Base-by-base conservation (phyloP, 2,888 invertebrate genomes). In the Drosophila limbata region DNA sequence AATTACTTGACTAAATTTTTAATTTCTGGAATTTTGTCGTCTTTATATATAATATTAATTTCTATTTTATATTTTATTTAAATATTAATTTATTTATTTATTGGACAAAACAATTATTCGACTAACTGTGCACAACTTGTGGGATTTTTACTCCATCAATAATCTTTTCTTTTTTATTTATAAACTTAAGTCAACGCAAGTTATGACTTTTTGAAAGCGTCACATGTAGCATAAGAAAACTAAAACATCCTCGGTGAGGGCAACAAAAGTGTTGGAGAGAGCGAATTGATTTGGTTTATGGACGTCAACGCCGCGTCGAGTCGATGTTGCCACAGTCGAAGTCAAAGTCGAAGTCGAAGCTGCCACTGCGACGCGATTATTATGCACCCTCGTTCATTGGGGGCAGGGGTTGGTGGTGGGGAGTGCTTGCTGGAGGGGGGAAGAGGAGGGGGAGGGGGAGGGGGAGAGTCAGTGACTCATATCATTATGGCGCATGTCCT, bases 221-320 rank as follows among this genome's bases (percentile, higher is more conserved):
- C n/a, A 8, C 37, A 37, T n/a, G n/a, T 6, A 2, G n/a, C n/a
- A 2, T 8, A n/a, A 6, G n/a, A n/a, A 6, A 37, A 37, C 21
- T n/a, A 8, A 1, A 19, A 10, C 21, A 21, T 9, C 19, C n/a
- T 35, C 13, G 1, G 25, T 11, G 2, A 53, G 40, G 31, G 40
- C 21, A 19, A 8, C 8, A 1, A 2, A 50, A 19, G 35, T 55
- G 55, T 55, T 21, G n/a, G 15, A 44, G 55, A 44, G 10, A 25
- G 57, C 74, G 84, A 88, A 86, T 88, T 84, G 84, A 88, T 84
- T 84, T 84, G 84, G 66, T 84, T 85, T 88, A 86, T 86, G 88
- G 72, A 88, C 88, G 80, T 85, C 88, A 84, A 83, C 84, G 86
- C 69, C 56, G 62, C 6, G 25, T 44, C 21, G 61, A 6, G 25